Evolutionary conservation across 2,797 vertebrate genomes (phyloP).

Genomic region (Cossypha polioptera): DNA sequence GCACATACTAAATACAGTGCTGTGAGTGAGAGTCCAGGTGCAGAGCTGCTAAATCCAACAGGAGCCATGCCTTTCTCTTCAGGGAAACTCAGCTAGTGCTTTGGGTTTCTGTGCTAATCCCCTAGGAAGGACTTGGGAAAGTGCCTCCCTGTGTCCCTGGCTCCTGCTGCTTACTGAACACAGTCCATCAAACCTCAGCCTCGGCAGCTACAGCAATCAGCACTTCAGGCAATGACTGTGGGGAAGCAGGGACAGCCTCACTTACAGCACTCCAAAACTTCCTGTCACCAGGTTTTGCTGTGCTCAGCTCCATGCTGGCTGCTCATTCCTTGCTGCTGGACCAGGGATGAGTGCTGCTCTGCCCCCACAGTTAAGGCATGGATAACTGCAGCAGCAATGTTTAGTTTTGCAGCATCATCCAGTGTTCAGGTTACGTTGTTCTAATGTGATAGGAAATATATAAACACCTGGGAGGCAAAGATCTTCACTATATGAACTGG

Average conservation of each 20-base stretch:
- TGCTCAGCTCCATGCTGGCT: neutral
- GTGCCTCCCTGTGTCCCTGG: neutral
- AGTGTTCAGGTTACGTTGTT: neutral
- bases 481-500: neutral
- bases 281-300: neutral
- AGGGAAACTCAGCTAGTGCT: neutral
- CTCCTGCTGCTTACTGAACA: neutral
- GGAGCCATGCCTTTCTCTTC: neutral
- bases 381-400: neutral
- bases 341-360: neutral
- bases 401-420: neutral
- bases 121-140: neutral
- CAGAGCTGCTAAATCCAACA: neutral
- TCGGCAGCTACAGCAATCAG: neutral
- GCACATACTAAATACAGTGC: neutral
- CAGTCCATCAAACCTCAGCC: neutral
- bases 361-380: neutral
- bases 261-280: neutral
- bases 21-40: neutral
- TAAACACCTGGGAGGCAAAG: neutral
- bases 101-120: neutral
- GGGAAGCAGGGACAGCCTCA: neutral
- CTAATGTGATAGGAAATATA: neutral
- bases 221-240: neutral
- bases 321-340: neutral